Percentiles rank a stretch among this genome's conserved stretches.
phyloP scores from a whole-genome alignment of 2,113 vertebrate genomes.

The Pluvianellus socialis region DNA sequence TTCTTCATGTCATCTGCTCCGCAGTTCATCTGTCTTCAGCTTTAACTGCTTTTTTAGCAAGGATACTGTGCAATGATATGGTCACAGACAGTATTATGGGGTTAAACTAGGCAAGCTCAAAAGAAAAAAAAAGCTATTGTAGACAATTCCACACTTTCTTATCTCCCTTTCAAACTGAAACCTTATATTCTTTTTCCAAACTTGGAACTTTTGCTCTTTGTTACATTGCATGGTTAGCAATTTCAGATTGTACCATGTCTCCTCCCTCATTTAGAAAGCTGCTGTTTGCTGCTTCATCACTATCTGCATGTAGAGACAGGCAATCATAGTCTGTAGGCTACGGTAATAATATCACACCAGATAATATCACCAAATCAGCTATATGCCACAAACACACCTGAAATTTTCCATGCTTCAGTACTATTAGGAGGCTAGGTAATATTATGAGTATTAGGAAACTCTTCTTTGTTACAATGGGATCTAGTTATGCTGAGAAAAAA shows the following conservation, averaged over 20 bases:
- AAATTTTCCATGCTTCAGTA: constrained; percentile 4
- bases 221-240: neutral
- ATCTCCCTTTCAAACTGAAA: neutral
- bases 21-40: neutral
- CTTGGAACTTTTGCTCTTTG: neutral
- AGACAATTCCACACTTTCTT: neutral
- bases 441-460: neutral
- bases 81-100: neutral
- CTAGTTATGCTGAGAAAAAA: neutral
- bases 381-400: neutral
- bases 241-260: neutral
- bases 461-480: neutral
- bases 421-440: neutral
- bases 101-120: neutral
- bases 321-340: neutral
- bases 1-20: neutral
- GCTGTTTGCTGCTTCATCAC: constrained; percentile 5
- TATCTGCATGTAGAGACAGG: constrained; percentile 31
- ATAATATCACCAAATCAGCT: neutral
- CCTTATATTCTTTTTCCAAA: neutral
- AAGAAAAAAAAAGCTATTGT: neutral
- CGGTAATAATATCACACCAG: neutral
- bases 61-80: neutral
- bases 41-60: neutral
- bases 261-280: neutral